Evolutionary conservation across 2,113 vertebrate species (phyloP), one percentile per base, ranked within the genome.

Genomic region (Cochlearius cochlearius): DNA sequence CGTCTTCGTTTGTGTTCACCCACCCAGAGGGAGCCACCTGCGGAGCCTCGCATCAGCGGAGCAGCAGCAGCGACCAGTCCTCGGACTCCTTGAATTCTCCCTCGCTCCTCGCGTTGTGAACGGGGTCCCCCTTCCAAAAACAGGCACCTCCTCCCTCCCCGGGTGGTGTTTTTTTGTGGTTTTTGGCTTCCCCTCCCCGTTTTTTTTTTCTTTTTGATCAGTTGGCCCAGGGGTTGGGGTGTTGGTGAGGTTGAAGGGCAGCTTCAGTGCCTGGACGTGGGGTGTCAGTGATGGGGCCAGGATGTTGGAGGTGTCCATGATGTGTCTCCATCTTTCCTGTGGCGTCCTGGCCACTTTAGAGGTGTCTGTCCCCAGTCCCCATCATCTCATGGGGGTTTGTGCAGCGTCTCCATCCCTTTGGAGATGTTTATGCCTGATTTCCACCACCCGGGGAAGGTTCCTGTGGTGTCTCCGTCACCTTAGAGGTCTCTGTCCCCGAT

Each of bases 1-100:
- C 99, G 97, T 99, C 99, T 99, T 99, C 99, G 99, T 99, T 99
- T 99, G 99, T 99, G 98, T 99, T 99, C 99, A 99, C 99, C 99
- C 99, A 99, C 99, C 99, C 99, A 99, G 99, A 99, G 98, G 99
- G 99, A 99, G 79, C 98, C 88, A 93, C 98, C 97, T 99, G 99
- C 96, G 98, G 99, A 98, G 98, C 98, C 98, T 98, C 98, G 93
- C 98, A 99, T 98, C 99, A 99, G 98, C 98, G 99, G 99, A 98
- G 99, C 99, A 99, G 99, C 98, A 99, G 99, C 98, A 99, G 99
- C 97, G 99, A 99, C 98, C 99, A 99, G 97, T 98, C 98, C 95
- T 99, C 99, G 94, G 99, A 99, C 98, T 99, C 99, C 98, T 98
- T 99, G 98, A 99, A 98, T 97, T 99, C 99, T 92, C 99, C 99